Evolutionary conservation across 1,140 invertebrate genomes (phyloP), one percentile per base, ranked within the genome.

Genomic region (Diabrotica virgifera): DNA sequence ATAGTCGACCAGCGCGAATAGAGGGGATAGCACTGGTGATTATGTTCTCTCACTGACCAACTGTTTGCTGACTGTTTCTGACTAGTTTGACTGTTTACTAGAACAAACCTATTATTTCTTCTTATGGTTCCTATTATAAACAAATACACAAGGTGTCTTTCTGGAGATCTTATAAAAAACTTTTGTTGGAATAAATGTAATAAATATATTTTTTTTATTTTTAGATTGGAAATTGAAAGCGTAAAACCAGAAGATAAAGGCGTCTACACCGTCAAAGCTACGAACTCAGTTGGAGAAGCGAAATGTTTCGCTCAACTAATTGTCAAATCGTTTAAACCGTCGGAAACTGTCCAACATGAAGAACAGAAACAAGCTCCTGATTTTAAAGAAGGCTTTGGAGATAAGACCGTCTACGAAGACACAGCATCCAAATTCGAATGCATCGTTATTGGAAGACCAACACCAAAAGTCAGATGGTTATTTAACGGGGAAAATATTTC

Each of bases 221-320:
- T 4, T 24, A 24, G 24, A 24, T 74, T 92, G 2, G 82, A 80
- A 46, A 86, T 92, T 36, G 80, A 77, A 35, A 80, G 83, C 51
- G 84, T 85, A 0, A 76, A 69, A 7, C 81, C 83, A 2, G 82
- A 87, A 56, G 87, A 93, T 72, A 87, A 88, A 72, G 90, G 91
- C 5, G 87, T 91, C 59, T 93, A 92, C 73, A 89, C 88, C 0
- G 87, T 88, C 0, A 89, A 89, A 74, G 91, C 91, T 0, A 82
- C 80, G 2, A 93, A 92, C 77, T 72, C 79, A 13, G 80, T 83
- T 14, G 91, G 91, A n/a, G 89, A 92, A 70, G 89, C 89, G 0
- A 91, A 92, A 74, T 90, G 90, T 70, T 91, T 92, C 65, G 89
- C 90, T 0, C 88, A 90, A 68, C 73, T 94, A 5, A 90, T 89